Base-by-base conservation (phyloP, 2,113 vertebrate genomes). In the Forbesichthys agassizii region DNA sequence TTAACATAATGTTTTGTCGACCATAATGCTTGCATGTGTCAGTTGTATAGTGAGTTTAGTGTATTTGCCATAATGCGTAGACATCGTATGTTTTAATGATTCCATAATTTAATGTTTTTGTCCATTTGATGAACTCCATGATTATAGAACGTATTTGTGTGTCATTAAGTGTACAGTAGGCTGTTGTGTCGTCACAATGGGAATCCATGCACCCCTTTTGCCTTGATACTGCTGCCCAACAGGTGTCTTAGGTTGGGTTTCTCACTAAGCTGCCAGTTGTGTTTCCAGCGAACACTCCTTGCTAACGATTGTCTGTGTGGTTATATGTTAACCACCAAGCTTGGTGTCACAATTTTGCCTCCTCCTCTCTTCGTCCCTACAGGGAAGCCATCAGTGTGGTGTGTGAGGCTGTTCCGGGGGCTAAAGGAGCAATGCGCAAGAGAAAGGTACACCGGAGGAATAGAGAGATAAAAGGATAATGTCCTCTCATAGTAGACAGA, bases 341-440 rank as follows among this genome's bases (percentile, higher is more conserved):
- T 5, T 58, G 56, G 18, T 65, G 18, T 78, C 60, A 68, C 66
- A 55, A 74, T 74, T 64, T 69, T 69, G 52, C 54, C 58, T 69
- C 77, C 57, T 79, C 27, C 71, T 47, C 79, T 71, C 48, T 4
- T 54, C 55, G 48, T 78, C 20, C 66, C 70, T 73, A 53, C 71
- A 98, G 97, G 93, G 98, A 99, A 93, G 96, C 98, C 86, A 98
- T 99, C 92, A 96, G 95, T 90, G 87, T 95, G 85, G 95, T 98
- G 84, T 99, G 96, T 83, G 98, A 99, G 92, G 94, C 96, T 10
- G 87, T 96, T 69, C 96, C 95, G 67, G 95, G 95, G 80, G 86
- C 95, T 89, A 99, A 96, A 95, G 96, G 95, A 94, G 92, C 92
- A 80, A 94, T 95, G 87, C 96, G 95, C 85, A 98, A 96, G 92